Percentiles rank a stretch among this genome's conserved stretches.
These are phyloP conservation scores for Zosterops borbonicus DNA, from an alignment of 2,113 vertebrate genomes.

Conservation along the genomic window DNA sequence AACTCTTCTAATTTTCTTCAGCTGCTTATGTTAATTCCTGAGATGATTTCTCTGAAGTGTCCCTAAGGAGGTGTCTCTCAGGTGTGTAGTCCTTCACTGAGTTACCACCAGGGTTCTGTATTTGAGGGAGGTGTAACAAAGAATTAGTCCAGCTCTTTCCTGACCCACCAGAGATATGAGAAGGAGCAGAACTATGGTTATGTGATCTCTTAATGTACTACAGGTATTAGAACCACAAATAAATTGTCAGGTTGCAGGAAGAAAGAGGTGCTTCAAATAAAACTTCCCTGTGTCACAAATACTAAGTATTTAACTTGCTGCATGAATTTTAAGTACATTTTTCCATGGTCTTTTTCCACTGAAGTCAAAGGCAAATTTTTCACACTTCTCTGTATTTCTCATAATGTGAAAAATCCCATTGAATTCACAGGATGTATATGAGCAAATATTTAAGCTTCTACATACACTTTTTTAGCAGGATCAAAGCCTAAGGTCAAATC, in stretches of 20 bases:
- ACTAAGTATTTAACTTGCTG: not conserved
- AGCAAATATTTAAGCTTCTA: not conserved
- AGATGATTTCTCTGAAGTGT: not conserved
- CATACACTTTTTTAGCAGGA: not conserved
- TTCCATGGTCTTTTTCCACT: not conserved
- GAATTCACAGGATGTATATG: not conserved
- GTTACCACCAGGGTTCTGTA: not conserved
- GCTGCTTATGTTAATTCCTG: not conserved
- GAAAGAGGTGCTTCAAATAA: not conserved
- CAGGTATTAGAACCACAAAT: not conserved
- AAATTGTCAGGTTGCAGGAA: not conserved
- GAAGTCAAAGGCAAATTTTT: not conserved
- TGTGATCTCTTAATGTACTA: not conserved
- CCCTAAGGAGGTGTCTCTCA: not conserved
- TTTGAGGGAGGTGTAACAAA: not conserved
- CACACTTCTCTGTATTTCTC: not conserved
- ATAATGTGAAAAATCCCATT: not conserved
- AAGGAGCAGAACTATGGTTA: not conserved
- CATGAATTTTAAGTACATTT: not conserved
- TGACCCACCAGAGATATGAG: not conserved
- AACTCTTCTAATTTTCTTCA: not conserved
- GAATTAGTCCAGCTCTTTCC: not conserved
- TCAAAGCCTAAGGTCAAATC: not conserved
- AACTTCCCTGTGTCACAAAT: not conserved
- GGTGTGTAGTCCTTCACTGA: not conserved